These are phyloP conservation scores for Nylanderia fulva DNA, from an alignment of 1,140 invertebrate genomes.

Conservation along the genomic window DNA sequence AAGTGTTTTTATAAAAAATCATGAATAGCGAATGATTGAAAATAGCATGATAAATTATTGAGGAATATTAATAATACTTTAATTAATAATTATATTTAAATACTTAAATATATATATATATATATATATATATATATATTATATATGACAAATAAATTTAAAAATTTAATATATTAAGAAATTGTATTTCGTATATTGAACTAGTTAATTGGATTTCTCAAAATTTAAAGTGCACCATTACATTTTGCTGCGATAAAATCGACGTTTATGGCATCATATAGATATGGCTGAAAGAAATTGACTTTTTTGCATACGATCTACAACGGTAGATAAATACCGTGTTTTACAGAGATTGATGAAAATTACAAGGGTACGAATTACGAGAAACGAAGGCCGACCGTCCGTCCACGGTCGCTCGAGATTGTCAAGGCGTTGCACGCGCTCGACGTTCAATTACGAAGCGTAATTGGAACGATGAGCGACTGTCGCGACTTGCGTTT, in stretches of 20 bases:
- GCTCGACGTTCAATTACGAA: slow-evolving; percentile 44
- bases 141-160: too few species aligned
- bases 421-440: slow-evolving; percentile 43
- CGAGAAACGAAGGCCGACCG: slow-evolving; percentile 32
- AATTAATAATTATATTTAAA: background rate
- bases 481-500: background rate
- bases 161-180: too few species aligned
- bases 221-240: background rate
- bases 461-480: slow-evolving; percentile 42
- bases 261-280: background rate
- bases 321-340: slow-evolving; percentile 2
- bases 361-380: slow-evolving; percentile 18
- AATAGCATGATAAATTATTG: background rate
- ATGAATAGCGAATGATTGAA: background rate
- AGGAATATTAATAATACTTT: background rate
- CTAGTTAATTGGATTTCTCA: background rate
- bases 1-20: background rate
- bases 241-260: background rate
- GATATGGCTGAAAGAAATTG: background rate
- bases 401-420: slow-evolving; percentile 38
- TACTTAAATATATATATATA: background rate
- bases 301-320: background rate
- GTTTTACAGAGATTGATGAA: slow-evolving; percentile 21
- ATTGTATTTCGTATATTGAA: background rate
- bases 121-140: too few species aligned